These are phyloP conservation scores for Lucifuga dentata DNA, from an alignment of 2,113 vertebrate genomes.

Conservation along the genomic window DNA sequence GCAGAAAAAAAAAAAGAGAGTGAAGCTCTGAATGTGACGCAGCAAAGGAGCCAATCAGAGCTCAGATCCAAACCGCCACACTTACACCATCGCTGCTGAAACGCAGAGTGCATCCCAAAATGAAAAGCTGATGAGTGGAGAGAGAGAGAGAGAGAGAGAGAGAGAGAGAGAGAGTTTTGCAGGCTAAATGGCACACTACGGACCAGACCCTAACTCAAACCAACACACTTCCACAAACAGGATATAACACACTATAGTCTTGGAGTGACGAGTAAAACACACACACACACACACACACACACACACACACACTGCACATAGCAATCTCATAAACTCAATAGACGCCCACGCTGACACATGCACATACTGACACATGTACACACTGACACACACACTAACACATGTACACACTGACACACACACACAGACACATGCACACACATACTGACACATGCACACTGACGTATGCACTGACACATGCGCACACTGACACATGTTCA, in stretches of 20 bases:
- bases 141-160: neutral
- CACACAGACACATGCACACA: too few relatives aligned
- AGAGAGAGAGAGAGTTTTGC: neutral
- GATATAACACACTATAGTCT: neutral
- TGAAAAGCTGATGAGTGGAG: too few relatives aligned
- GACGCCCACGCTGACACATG: too few relatives aligned
- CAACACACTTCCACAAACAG: neutral
- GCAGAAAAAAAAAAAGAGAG: too few relatives aligned
- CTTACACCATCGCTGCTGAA: neutral
- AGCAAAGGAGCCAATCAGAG: neutral
- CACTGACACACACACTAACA: too few relatives aligned
- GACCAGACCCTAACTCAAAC: neutral
- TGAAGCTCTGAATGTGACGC: neutral
- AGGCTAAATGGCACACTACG: neutral
- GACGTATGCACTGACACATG: too few relatives aligned
- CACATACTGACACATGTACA: too few relatives aligned
- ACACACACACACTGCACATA: too few relatives aligned
- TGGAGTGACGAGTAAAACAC: neutral
- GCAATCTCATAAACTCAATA: too few relatives aligned
- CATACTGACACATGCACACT: too few relatives aligned
- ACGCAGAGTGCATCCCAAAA: constrained; percentile 2
- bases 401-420: too few relatives aligned
- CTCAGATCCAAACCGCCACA: neutral
- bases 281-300: neutral
- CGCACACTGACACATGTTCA: too few relatives aligned